Evolutionary conservation across 1,140 invertebrate species (phyloP).

Genomic region (Andricus grossulariae): DNA sequence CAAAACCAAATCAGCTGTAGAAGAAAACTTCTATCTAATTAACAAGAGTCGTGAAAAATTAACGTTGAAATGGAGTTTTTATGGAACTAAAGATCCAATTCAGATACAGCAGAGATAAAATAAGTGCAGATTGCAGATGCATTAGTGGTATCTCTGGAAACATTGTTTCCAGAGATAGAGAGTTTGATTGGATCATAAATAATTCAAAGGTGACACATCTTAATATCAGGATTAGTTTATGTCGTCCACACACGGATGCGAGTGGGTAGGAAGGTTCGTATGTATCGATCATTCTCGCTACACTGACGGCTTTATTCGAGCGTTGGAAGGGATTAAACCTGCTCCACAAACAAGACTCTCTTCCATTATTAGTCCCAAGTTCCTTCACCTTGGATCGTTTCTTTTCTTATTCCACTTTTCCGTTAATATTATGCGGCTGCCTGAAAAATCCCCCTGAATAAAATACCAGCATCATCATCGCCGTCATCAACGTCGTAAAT

Average conservation of each 20-base stretch:
- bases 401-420: conserved; percentile 14
- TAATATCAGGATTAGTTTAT: conserved; percentile 40
- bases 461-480: conserved; percentile 3
- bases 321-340: conserved; percentile 13
- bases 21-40: no score
- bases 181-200: conserved; percentile 41
- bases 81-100: no score
- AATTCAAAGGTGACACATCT: conserved; percentile 41
- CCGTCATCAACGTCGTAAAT: background rate
- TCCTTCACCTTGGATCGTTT: conserved; percentile 8
- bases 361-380: conserved; percentile 22
- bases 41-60: no score
- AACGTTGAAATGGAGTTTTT: no score
- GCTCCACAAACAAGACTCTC: background rate
- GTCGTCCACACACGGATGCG: conserved; percentile 34
- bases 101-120: no score
- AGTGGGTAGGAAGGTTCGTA: conserved; percentile 37
- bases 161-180: conserved; percentile 1
- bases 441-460: background rate
- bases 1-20: no score
- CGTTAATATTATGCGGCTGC: background rate
- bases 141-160: background rate
- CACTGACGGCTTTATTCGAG: conserved; percentile 27
- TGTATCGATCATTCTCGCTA: conserved; percentile 26
- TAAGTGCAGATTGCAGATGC: no score